Conservation (phyloP, 1,140 invertebrate genomes). For the Pinna nobilis region DNA sequence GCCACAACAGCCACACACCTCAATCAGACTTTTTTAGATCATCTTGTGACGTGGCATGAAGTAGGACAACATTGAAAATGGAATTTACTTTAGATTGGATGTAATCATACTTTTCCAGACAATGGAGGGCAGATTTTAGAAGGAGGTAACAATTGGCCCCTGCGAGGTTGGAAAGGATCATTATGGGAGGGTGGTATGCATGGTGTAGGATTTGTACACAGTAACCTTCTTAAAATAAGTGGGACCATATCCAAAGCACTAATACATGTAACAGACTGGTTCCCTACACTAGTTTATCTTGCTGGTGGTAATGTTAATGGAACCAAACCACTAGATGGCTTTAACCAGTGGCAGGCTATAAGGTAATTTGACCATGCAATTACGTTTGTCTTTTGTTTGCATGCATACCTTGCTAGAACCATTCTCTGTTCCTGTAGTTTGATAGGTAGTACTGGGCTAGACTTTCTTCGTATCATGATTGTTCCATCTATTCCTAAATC, state of each 20-base stretch:
- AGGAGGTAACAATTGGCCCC: slow-evolving; percentile 76
- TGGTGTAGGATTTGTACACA: slow-evolving; percentile 71
- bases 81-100: neutral
- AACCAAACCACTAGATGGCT: slow-evolving; percentile 63
- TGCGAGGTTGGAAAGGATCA: slow-evolving; percentile 75
- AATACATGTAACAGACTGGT: slow-evolving; percentile 73
- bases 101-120: slow-evolving; percentile 47
- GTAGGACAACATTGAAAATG: no score
- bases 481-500: no score
- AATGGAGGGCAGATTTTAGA: slow-evolving; percentile 73
- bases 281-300: slow-evolving; percentile 66
- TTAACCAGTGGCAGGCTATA: slow-evolving; percentile 63
- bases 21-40: no score
- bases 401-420: neutral
- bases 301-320: slow-evolving; percentile 58
- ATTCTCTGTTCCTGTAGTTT: neutral
- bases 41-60: no score
- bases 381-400: no score
- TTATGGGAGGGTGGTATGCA: slow-evolving; percentile 77
- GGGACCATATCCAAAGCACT: slow-evolving; percentile 49
- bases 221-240: slow-evolving; percentile 53
- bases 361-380: no score
- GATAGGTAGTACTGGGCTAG: neutral
- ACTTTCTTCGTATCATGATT: no score
- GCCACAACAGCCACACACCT: no score